Evolutionary conservation across 2,113 vertebrate species (phyloP).

Genomic region (Charadrius vociferus): DNA sequence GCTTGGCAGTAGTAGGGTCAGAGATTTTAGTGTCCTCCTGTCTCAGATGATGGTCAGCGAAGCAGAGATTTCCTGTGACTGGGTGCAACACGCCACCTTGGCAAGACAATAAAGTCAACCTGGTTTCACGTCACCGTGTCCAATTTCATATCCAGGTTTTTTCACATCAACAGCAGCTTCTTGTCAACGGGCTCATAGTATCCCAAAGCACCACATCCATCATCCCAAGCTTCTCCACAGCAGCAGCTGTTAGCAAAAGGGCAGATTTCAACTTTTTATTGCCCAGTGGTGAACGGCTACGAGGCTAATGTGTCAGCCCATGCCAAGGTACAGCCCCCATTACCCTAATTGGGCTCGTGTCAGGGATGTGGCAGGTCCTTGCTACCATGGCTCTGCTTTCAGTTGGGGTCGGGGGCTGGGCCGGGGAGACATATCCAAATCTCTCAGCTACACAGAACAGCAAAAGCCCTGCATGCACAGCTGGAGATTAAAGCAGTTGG

Average conservation of each 20-base stretch:
- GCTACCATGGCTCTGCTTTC: not conserved
- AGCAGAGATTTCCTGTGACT: not conserved
- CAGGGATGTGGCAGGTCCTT: not conserved
- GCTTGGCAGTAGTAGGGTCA: not conserved
- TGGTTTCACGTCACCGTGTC: not conserved
- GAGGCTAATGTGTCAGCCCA: not conserved
- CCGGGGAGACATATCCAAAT: not conserved
- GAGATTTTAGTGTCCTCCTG: not conserved
- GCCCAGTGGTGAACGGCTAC: fast-evolving
- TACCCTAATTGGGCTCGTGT: not conserved
- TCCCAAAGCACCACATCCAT: not conserved
- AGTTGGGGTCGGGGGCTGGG: not conserved
- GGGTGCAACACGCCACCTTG: not conserved
- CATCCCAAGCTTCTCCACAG: not conserved
- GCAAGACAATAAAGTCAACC: not conserved
- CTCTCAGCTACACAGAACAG: not conserved
- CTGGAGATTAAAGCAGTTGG: not conserved
- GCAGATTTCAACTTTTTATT: not conserved
- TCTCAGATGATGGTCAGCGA: not conserved
- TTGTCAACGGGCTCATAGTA: not conserved
- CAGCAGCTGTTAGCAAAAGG: not conserved
- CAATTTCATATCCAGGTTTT: not conserved
- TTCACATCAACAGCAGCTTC: not conserved
- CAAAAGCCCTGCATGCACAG: not conserved
- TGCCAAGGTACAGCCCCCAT: fast-evolving